Conservation (phyloP, 2,888 invertebrate species). For the Leucophora obtusa region DNA sequence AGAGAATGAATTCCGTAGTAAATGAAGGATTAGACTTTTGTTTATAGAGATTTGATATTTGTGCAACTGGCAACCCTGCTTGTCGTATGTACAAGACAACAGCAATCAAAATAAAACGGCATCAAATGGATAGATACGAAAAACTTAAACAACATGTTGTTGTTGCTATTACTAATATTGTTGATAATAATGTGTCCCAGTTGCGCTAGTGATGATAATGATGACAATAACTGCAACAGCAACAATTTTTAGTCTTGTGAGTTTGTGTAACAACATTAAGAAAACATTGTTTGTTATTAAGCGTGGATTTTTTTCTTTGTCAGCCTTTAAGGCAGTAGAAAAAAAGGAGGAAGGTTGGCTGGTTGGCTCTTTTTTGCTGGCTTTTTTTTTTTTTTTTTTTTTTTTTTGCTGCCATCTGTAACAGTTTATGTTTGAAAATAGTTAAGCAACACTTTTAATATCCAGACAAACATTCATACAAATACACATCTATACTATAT, state of each 20-base stretch:
- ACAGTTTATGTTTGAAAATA: conserved; percentile 65
- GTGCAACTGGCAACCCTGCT: too few relatives aligned
- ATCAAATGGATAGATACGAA: not conserved
- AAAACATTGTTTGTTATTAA: conserved; percentile 63
- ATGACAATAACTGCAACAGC: conserved; percentile 38
- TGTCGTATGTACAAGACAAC: conserved; percentile 17
- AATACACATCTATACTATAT: not conserved
- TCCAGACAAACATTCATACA: conserved; percentile 34
- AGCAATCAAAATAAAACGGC: conserved; percentile 13
- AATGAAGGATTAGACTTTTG: too few relatives aligned
- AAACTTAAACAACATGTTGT: conserved; percentile 2
- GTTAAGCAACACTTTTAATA: conserved; percentile 61
- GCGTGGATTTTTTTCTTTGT: conserved; percentile 56
- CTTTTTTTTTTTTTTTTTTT: conserved; percentile 16
- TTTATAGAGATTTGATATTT: too few relatives aligned
- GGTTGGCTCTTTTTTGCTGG: conserved; percentile 28
- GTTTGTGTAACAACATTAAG: conserved; percentile 58
- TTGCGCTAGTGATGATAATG: conserved; percentile 47
- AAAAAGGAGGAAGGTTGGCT: conserved; percentile 41
- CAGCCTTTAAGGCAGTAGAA: conserved; percentile 46
- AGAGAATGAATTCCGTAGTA: too few relatives aligned
- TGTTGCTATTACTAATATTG: conserved; percentile 11
- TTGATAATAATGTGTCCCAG: conserved; percentile 49
- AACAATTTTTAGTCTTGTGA: conserved; percentile 29
- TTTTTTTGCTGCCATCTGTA: conserved; percentile 58